Conservation (phyloP, 2,113 vertebrate genomes). For the Plecturocebus donacophilus region DNA sequence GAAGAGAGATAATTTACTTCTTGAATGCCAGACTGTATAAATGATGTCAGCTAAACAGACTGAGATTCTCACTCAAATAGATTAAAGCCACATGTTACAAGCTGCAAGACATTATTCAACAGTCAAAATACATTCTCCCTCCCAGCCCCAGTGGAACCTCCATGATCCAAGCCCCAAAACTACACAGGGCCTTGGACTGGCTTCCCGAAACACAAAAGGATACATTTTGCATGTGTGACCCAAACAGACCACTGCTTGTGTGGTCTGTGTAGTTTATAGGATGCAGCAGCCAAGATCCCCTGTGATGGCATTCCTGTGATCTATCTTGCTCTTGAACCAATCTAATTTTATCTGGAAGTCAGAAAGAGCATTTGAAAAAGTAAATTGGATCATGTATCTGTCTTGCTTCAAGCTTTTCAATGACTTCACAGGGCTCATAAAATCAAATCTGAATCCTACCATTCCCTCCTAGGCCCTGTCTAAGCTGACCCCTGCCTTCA, state of each 20-base stretch:
- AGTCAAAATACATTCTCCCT: background rate
- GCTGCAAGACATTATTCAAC: constrained; percentile 14
- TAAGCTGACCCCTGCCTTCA: background rate
- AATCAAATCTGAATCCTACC: background rate
- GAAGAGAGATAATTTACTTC: background rate
- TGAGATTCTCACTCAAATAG: background rate
- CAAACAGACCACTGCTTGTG: background rate
- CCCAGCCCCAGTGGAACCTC: background rate
- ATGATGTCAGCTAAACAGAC: constrained; percentile 48
- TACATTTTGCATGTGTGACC: background rate
- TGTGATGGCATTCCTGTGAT: background rate
- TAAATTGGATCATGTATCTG: background rate
- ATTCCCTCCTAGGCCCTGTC: background rate
- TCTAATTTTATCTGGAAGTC: background rate
- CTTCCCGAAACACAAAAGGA: constrained; percentile 16
- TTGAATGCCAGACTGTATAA: background rate
- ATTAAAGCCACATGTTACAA: constrained; percentile 62
- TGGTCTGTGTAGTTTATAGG: background rate
- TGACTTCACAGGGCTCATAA: background rate
- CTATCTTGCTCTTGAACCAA: background rate
- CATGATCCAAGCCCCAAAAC: background rate
- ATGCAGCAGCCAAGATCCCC: background rate
- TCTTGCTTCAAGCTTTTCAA: background rate
- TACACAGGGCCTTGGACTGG: background rate
- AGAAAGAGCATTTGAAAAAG: background rate